A percentile compares a stretch with the other conserved stretches of the same genome.
Evolutionary conservation across 1,140 invertebrate genomes (phyloP).

Genomic region (Rhysida immarginata): DNA sequence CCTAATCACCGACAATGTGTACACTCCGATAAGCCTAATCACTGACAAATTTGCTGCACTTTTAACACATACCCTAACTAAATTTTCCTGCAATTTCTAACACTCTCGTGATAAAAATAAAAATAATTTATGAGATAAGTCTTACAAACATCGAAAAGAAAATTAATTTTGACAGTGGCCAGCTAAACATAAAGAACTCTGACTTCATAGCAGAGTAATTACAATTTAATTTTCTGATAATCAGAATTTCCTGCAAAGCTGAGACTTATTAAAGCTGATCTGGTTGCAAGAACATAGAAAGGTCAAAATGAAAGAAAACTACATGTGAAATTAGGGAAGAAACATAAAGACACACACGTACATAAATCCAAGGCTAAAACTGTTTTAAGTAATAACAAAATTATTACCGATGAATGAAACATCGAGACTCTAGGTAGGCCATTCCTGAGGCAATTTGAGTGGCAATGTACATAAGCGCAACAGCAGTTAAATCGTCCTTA

Average conservation of each 20-base stretch:
- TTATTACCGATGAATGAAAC: conserved; percentile 82
- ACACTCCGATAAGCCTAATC: too few species aligned
- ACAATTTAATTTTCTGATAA: too few species aligned
- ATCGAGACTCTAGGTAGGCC: conserved; percentile 91
- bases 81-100: too few species aligned
- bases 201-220: too few species aligned
- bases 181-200: too few species aligned
- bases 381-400: background rate
- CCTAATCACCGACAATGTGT: too few species aligned
- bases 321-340: background rate
- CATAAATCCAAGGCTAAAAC: background rate
- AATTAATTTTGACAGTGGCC: too few species aligned
- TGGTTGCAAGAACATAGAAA: background rate
- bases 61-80: too few species aligned
- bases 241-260: background rate
- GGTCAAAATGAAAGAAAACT: background rate
- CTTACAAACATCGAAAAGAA: too few species aligned
- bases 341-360: background rate
- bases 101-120: too few species aligned
- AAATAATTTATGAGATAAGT: too few species aligned
- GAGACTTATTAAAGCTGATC: background rate
- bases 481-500: conserved; percentile 77
- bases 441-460: conserved; percentile 97
- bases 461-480: conserved; percentile 96
- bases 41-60: too few species aligned